phyloP scores from a whole-genome alignment of 2,113 vertebrate species.

The Larimichthys polyactis region DNA sequence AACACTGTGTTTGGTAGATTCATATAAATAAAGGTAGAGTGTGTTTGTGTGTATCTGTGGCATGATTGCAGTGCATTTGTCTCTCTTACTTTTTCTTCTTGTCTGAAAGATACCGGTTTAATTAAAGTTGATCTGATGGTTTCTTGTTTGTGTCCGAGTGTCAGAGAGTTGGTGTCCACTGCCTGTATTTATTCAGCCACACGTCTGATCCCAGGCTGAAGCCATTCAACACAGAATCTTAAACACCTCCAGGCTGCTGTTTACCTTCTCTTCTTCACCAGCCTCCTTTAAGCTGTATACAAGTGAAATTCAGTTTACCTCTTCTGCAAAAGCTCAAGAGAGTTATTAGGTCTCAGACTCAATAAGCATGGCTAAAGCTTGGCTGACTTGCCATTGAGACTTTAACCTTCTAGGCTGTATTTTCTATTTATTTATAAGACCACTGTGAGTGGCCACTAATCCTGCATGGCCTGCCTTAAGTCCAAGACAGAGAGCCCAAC shows the following conservation, averaged over 20 bases:
- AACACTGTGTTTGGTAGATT: neutral
- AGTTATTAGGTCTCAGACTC: conserved; percentile 23
- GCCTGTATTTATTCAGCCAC: conserved; percentile 29
- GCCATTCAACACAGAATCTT: conserved; percentile 7
- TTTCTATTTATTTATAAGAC: conserved; percentile 38
- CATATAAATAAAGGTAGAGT: neutral
- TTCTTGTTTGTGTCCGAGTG: conserved; percentile 9
- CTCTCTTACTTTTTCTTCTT: neutral
- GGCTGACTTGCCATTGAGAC: conserved; percentile 36
- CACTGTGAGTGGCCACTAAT: conserved; percentile 7
- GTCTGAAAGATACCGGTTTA: neutral
- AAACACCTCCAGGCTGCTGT: neutral
- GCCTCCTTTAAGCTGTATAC: conserved; percentile 10
- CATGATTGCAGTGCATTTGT: neutral
- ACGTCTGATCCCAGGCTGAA: neutral
- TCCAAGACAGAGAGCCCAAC: neutral
- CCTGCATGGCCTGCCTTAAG: conserved; percentile 13
- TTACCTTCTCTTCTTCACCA: neutral
- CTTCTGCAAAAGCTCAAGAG: conserved; percentile 19
- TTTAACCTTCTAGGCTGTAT: conserved; percentile 11
- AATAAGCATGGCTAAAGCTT: conserved; percentile 27
- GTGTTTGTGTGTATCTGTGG: neutral
- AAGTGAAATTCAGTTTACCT: conserved; percentile 14
- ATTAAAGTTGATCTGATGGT: neutral
- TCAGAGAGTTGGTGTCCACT: neutral